Percentiles rank a stretch among this genome's conserved stretches.
Conservation (phyloP, 2,888 invertebrate species). For the Chloromyia formosa region DNA sequence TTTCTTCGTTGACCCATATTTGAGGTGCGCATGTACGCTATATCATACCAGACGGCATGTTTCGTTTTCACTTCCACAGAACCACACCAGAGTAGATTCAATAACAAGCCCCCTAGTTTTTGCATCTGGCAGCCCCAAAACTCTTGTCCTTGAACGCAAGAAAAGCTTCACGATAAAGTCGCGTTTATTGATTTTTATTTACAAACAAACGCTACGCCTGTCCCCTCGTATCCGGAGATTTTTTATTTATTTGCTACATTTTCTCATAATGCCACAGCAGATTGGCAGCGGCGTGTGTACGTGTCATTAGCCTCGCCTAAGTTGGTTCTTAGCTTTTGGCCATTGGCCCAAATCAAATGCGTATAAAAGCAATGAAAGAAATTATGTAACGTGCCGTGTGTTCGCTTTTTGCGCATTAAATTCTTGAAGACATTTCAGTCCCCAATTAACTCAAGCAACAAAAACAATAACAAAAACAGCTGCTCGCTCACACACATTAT, state of each 20-base stretch:
- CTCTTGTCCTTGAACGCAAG: slow-evolving; percentile 29
- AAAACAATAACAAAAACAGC: slow-evolving; percentile 7
- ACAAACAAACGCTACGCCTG: slow-evolving; percentile 9
- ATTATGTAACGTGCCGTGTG: slow-evolving; percentile 25
- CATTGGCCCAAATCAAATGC: slow-evolving; percentile 16
- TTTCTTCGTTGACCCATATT: too few relatives aligned
- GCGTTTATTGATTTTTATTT: slow-evolving; percentile 34
- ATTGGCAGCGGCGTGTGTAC: slow-evolving; percentile 6
- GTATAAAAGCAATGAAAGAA: neutral
- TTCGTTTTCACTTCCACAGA: too few relatives aligned
- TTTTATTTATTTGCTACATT: neutral
- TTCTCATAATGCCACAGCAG: neutral
- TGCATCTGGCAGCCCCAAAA: neutral
- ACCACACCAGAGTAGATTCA: too few relatives aligned
- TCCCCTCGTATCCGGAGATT: neutral
- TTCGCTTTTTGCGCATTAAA: slow-evolving; percentile 21
- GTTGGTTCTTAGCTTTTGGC: slow-evolving; percentile 9
- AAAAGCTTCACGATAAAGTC: slow-evolving; percentile 5
- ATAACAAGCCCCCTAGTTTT: too few relatives aligned
- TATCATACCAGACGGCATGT: too few relatives aligned
- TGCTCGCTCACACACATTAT: neutral
- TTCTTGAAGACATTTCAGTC: neutral
- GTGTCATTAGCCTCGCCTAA: slow-evolving; percentile 28
- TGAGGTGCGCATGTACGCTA: too few relatives aligned
- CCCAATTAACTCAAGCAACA: neutral